These are phyloP conservation scores for Temnothorax longispinosus DNA, from an alignment of 1,140 invertebrate genomes.

Conservation along the genomic window DNA sequence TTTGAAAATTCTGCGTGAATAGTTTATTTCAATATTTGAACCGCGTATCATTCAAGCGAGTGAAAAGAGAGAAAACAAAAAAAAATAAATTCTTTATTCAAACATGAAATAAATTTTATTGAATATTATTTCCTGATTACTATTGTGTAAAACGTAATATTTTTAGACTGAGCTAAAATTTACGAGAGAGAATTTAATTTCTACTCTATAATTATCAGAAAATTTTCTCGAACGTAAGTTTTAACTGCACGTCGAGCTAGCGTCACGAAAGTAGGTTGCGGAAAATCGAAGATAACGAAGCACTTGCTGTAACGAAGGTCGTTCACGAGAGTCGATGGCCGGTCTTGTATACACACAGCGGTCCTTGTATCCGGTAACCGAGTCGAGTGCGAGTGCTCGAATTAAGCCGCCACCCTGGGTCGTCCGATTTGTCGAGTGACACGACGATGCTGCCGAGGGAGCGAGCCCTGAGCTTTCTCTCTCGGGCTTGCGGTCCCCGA, in stretches of 20 bases:
- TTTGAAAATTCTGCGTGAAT: background rate
- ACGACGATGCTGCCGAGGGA: background rate
- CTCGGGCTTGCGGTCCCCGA: constrained; percentile 25
- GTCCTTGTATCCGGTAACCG: constrained; percentile 29
- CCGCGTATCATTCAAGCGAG: background rate
- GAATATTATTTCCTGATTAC: background rate
- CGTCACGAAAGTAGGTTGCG: background rate
- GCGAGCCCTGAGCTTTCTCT: background rate
- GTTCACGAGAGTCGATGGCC: constrained; percentile 29
- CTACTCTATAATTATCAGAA: background rate
- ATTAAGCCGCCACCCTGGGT: constrained; percentile 28
- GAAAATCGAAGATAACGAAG: constrained; percentile 29
- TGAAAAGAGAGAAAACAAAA: background rate
- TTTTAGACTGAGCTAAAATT: background rate
- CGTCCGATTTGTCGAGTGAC: constrained; percentile 47
- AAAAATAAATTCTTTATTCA: background rate
- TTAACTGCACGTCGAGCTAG: background rate
- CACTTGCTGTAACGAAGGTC: background rate
- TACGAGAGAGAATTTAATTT: background rate
- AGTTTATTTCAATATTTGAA: constrained; percentile 7
- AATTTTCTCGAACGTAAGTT: constrained; percentile 9
- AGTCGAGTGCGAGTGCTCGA: constrained; percentile 35
- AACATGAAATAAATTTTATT: background rate
- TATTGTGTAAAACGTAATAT: background rate
- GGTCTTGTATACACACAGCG: constrained; percentile 22